Conservation (phyloP, 2,888 invertebrate species). For the Hemaris fuciformis region DNA sequence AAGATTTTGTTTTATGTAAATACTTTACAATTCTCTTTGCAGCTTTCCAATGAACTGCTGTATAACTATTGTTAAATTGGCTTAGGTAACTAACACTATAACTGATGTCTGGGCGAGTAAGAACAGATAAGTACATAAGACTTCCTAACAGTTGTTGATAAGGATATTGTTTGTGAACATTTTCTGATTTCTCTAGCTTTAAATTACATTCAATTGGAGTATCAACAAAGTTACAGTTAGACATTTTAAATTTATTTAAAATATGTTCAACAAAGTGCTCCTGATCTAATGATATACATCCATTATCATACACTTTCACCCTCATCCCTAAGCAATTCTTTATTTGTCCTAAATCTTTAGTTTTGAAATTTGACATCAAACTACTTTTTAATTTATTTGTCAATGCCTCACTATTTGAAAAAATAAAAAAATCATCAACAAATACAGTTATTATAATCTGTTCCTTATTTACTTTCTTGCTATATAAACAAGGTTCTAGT, state of each 20-base stretch:
- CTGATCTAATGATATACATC: not conserved
- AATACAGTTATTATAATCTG: constrained; percentile 13
- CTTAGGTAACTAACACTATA: too few species aligned
- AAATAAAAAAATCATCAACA: constrained; percentile 22
- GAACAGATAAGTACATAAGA: not conserved
- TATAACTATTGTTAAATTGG: too few species aligned
- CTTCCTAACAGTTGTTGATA: not conserved
- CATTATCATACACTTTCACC: constrained; percentile 7
- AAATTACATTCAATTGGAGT: too few species aligned
- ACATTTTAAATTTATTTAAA: too few species aligned
- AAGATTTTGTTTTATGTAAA: too few species aligned
- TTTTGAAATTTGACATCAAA: constrained; percentile 11
- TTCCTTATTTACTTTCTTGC: not conserved
- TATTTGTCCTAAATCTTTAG: constrained; percentile 18
- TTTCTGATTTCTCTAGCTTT: not conserved
- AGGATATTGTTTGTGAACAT: not conserved
- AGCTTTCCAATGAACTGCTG: too few species aligned
- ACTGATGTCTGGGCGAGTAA: too few species aligned
- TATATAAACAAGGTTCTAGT: constrained; percentile 18
- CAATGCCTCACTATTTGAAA: constrained; percentile 15
- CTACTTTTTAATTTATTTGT: not conserved
- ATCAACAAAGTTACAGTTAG: too few species aligned
- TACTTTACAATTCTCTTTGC: too few species aligned
- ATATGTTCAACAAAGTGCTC: not conserved
- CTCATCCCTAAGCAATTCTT: constrained; percentile 21